Evolutionary conservation across 2,797 vertebrate genomes (phyloP), one percentile per base, ranked within the genome.

Genomic region (Dryobates pubescens): DNA sequence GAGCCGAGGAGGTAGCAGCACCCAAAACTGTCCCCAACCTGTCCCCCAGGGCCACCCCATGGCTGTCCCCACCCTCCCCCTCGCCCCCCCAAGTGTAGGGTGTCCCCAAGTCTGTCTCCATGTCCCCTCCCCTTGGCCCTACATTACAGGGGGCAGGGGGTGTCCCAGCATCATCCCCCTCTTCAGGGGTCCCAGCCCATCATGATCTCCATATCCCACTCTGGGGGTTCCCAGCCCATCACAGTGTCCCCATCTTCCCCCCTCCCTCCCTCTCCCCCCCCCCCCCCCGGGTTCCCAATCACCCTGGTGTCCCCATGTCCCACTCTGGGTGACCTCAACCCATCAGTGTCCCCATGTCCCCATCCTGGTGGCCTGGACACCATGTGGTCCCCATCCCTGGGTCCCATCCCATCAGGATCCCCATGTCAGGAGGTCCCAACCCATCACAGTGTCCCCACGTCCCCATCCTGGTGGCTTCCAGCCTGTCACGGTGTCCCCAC

Each of bases 1-100:
- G 96, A 98, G 98, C 90, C 97, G 98, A 96, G 98, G 98, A 98
- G 98, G 98, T 98, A 97, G 59, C n/a, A 10, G 43, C 67, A 20
- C 59, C 59, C 43, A 64, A 2, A 20, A 14, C 15, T 32, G 45
- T n/a, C 27, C 47, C 59, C 73, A 30, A 38, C 13, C 8, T 13
- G 13, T 27, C 17, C n/a, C 17, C n/a, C 45, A 32, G 24, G n/a
- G n/a, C n/a, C 45, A 26, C 43, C 24, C 32, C 47, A 17, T 6
- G 2, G 45, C 19, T 45, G 45, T 45, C 45, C 23, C 45, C 65
- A 18, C 6, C 36, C 36, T 36, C 41, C 63, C 41, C 22, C 41
- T 15, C 14, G 15, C 41, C 41, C 41, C 41, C 41, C 45, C 45
- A 45, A 17, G 32, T 26, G 12, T 3, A 26, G 67, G 9, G 68